These are phyloP conservation scores for Drosophila acutilabella DNA, from an alignment of 2,888 invertebrate genomes.

Conservation along the genomic window DNA sequence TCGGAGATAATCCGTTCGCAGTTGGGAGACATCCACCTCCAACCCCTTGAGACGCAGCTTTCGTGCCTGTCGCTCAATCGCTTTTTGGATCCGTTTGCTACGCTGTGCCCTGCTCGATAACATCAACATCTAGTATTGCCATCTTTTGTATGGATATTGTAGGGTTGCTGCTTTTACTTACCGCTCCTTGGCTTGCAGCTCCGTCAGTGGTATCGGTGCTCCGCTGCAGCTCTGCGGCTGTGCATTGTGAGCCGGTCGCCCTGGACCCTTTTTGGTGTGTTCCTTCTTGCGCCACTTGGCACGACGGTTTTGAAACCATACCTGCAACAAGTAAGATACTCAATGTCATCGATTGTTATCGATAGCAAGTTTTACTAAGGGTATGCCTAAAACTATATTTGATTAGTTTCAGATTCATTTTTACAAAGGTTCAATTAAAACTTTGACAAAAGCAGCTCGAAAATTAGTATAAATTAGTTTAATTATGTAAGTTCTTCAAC, in stretches of 20 bases:
- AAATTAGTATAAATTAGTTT: too few relatives aligned
- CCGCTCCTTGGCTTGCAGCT: constrained; percentile 92
- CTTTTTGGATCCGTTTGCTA: constrained; percentile 94
- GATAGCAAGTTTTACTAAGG: neutral
- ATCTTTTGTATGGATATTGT: neutral
- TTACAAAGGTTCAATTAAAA: too few relatives aligned
- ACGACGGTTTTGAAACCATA: constrained; percentile 99
- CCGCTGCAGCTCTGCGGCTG: constrained; percentile 98
- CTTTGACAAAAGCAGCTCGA: too few relatives aligned
- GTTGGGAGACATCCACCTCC: constrained; percentile 91
- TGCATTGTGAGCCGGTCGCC: constrained; percentile 98
- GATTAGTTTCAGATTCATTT: too few relatives aligned
- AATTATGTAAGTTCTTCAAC: too few relatives aligned
- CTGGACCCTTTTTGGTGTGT: constrained; percentile 98
- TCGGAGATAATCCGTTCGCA: constrained; percentile 92
- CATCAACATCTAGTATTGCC: neutral
- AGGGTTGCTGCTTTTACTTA: constrained; percentile 79
- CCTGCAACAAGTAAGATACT: constrained; percentile 86
- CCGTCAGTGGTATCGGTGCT: constrained; percentile 96
- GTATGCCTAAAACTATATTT: too few relatives aligned
- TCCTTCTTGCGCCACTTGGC: constrained; percentile 99
- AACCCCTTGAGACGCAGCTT: constrained; percentile 95
- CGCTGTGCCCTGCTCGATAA: constrained; percentile 88
- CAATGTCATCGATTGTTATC: neutral
- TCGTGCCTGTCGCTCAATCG: constrained; percentile 94